Base-by-base conservation (phyloP, 2,888 invertebrate genomes). In the Diachrysia chrysitis region DNA sequence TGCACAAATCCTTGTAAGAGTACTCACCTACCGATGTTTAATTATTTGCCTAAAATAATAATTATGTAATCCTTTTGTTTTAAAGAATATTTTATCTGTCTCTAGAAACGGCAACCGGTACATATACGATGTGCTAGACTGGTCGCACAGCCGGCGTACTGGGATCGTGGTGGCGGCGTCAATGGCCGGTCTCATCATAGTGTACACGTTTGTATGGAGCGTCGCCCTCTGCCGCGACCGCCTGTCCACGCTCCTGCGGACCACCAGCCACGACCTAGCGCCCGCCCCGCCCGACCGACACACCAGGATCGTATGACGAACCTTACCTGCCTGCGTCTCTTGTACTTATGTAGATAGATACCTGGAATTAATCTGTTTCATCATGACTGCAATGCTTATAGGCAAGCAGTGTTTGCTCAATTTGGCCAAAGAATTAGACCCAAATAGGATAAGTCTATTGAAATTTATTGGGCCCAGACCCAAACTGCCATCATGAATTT, bases 91-190 rank as follows among this genome's bases (percentile, higher is more conserved):
- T 25, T 25, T 3, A 10, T 3, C 57, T 62, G 57, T 67, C 83
- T 80, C 23, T 81, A 87, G 97, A 76, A 92, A 95, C 66, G 97
- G 97, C 21, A 91, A 96, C 71, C 96, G 95, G 17, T 97, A 95
- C 85, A 97, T 98, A 82, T 98, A 98, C 92, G 96, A 96, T 66
- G 96, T 98, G 69, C 91, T 98, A 74, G 96, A 98, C 90, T 98
- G 98, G 98, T 73, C 96, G 55, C 96, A 96, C 66, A 96, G 97
- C 0, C 92, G 92, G n/a, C 95, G 93, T 58, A 95, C 97, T 0
- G 90, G 96, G 32, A 89, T 96, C 35, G 95, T 93, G 21, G 85
- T 92, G 6, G 87, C 73, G 0, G 83, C 85, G 2, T 79, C 93
- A 0, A 73, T 85, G 10, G 89, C 78, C 0, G 90, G 89, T 1